Percentiles rank a stretch among this genome's conserved stretches.
Conservation (phyloP, 2,888 invertebrate species). For the Stenodema calcarata region DNA sequence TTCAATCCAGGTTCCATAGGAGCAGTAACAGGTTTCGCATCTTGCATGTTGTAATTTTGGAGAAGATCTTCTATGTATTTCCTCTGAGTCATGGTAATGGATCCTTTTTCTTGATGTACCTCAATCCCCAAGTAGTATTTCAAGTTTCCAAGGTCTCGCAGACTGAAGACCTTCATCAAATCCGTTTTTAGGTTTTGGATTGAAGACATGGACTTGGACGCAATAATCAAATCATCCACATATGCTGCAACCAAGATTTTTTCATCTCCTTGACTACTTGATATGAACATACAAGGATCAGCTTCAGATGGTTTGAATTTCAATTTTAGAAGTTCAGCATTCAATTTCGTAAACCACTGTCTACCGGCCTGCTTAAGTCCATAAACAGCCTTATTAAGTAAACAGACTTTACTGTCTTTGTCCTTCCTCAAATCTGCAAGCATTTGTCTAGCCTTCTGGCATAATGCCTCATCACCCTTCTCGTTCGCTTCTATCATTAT, state of each 20-base stretch:
- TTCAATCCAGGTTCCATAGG: constrained; percentile 44
- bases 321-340: not conserved
- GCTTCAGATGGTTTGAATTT: constrained; percentile 31
- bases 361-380: constrained; percentile 31
- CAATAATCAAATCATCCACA: not conserved
- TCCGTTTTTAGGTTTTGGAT: not conserved
- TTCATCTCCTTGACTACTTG: not conserved
- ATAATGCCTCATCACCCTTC: not conserved
- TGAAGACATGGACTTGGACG: not conserved
- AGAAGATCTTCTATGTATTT: constrained; percentile 47
- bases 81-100: constrained; percentile 3
- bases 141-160: constrained; percentile 27
- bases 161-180: constrained; percentile 33
- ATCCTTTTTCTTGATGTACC: not conserved
- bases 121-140: constrained; percentile 31
- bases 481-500: constrained; percentile 29
- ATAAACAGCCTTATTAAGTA: constrained; percentile 44
- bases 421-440: constrained; percentile 24
- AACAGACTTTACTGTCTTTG: constrained; percentile 7
- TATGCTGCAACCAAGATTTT: not conserved
- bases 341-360: constrained; percentile 41
- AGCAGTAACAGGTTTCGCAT: constrained; percentile 24
- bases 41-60: constrained; percentile 40
- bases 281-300: constrained; percentile 42
- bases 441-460: constrained; percentile 17